phyloP scores from a whole-genome alignment of 2,888 invertebrate genomes.

The Cephus pulcher region DNA sequence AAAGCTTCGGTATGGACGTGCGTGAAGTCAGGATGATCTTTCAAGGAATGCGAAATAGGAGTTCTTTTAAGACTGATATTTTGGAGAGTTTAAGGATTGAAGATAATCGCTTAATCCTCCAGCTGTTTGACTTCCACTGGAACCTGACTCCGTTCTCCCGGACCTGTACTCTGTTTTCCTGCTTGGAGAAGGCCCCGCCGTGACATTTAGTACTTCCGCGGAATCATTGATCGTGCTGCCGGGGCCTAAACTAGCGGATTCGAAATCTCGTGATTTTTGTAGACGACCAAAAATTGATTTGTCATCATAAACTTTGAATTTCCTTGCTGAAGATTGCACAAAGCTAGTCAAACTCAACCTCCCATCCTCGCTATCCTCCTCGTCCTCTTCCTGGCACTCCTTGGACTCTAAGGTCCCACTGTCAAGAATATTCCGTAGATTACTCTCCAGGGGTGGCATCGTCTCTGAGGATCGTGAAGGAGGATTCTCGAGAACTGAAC shows the following conservation, averaged over 20 bases:
- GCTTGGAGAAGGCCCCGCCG: neutral
- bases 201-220: neutral
- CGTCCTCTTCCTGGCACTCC: neutral
- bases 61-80: conserved; percentile 18
- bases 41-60: conserved; percentile 21
- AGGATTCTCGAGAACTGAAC: neutral
- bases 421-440: conserved; percentile 47
- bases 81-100: conserved; percentile 42
- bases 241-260: neutral
- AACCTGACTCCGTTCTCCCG: neutral
- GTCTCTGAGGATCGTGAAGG: neutral
- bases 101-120: conserved; percentile 53
- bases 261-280: neutral
- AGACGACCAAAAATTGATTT: neutral
- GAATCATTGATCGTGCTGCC: neutral
- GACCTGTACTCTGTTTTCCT: neutral
- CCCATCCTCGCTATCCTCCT: conserved; percentile 1
- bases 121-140: neutral
- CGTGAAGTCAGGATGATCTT: conserved; percentile 17
- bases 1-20: conserved; percentile 44
- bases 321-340: neutral
- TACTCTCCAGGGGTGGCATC: conserved; percentile 42
- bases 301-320: neutral
- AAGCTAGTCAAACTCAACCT: neutral
- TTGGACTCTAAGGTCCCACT: conserved; percentile 31